A percentile compares a stretch with the other conserved stretches of the same genome.
phyloP scores from a whole-genome alignment of 2,888 invertebrate species.

The Pteria penguin region DNA sequence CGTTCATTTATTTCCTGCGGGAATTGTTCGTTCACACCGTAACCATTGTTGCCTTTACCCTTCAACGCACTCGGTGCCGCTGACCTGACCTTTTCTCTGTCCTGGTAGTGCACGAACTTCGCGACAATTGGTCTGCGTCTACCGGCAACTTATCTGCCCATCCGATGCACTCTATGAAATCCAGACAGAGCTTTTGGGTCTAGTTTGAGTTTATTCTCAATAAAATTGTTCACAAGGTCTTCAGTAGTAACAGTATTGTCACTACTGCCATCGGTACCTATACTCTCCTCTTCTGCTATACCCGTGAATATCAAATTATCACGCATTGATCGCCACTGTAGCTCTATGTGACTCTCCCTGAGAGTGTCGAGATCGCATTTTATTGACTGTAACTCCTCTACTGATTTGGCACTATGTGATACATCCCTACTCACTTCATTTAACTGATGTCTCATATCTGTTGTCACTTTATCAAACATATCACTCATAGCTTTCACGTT shows the following conservation, averaged over 20 bases:
- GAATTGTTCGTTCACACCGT: conserved; percentile 26
- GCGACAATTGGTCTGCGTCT: conserved; percentile 28
- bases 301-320: too few species aligned
- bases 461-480: conserved; percentile 17
- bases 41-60: background rate
- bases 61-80: conserved; percentile 4
- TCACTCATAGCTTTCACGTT: background rate
- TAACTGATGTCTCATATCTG: background rate
- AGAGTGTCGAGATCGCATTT: background rate
- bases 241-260: conserved; percentile 15
- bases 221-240: background rate
- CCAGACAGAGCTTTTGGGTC: background rate
- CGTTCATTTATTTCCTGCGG: conserved; percentile 17
- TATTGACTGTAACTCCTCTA: background rate
- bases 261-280: conserved; percentile 11
- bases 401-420: background rate
- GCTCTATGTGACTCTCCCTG: conserved; percentile 3
- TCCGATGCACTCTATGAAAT: conserved; percentile 30
- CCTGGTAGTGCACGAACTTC: conserved; percentile 30
- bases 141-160: background rate
- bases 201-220: conserved; percentile 25
- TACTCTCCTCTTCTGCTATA: conserved; percentile 14
- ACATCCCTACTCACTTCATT: background rate
- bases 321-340: too few species aligned
- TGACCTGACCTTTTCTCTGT: conserved; percentile 15